Evolutionary conservation across 2,888 invertebrate genomes (phyloP), one percentile per base, ranked within the genome.

Genomic region (Caenorhabditis sp.): DNA sequence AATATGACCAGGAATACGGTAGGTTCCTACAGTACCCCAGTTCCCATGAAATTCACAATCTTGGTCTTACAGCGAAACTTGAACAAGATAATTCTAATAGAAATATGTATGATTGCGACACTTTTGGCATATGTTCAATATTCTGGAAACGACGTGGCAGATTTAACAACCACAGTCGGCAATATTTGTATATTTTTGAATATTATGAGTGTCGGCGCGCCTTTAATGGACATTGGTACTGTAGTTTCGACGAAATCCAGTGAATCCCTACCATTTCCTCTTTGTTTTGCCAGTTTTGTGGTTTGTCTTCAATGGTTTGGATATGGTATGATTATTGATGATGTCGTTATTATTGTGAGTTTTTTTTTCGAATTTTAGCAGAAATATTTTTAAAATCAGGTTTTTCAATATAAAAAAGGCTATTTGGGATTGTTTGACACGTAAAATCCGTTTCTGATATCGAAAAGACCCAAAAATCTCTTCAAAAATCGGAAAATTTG

Each of bases 251-350:
- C 92, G 20, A 92, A 93, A 89, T 94, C 93, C 88, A 93, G 95
- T 0, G 93, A 93, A 73, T 92, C 92, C 49, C 90, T 97, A 89
- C 95, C 95, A 5, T 93, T 95, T 88, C 93, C 94, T 10, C 90
- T 96, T 69, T 94, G 95, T 84, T 89, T 93, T 43, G 92, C 93
- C 80, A 94, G 93, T 77, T 91, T 93, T 36, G 85, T 94, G 7
- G 94, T 95, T 17, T 91, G 93, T 26, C 90, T 91, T 76, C 91
- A 92, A 87, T 95, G 94, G 95, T 90, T 93, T 62, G 85, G 93
- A 0, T 95, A 95, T 88, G 94, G 94, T 17, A 90, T 93, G 79
- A 91, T 93, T 54, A 90, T 94, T 67, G 89, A 91, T 77, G 93
- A 94, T 88, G 88, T 90, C 68, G 94, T 93, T 89, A 91, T 94